Percentiles rank a stretch among this genome's conserved stretches.
phyloP scores from a whole-genome alignment of 2,113 vertebrate genomes.

The Tauraco erythrolophus region DNA sequence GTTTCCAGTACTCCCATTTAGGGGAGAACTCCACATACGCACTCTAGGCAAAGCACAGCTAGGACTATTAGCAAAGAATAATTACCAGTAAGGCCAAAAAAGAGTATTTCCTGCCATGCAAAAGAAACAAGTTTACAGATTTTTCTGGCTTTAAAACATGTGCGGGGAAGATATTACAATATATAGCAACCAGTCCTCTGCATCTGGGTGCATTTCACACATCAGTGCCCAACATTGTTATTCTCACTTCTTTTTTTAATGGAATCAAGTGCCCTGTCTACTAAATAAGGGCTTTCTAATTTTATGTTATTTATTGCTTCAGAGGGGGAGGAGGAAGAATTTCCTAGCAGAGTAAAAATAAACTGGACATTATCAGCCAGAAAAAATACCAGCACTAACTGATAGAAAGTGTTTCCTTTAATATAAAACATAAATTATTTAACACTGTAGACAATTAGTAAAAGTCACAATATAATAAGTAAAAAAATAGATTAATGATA shows the following conservation, averaged over 20 bases:
- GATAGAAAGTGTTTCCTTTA: slow-evolving; percentile 45
- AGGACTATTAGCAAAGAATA: neutral
- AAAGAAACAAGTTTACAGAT: slow-evolving; percentile 34
- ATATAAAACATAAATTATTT: slow-evolving; percentile 54
- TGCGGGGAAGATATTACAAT: slow-evolving; percentile 59
- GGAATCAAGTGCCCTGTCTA: slow-evolving; percentile 71
- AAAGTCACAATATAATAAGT: slow-evolving; percentile 56
- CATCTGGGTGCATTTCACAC: slow-evolving; percentile 78
- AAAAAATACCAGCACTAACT: slow-evolving; percentile 41
- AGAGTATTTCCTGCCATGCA: neutral
- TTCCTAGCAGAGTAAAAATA: slow-evolving; percentile 73
- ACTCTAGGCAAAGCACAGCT: neutral
- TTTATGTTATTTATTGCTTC: slow-evolving; percentile 76
- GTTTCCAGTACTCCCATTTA: neutral
- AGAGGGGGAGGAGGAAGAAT: slow-evolving; percentile 70
- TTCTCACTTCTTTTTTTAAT: slow-evolving; percentile 85
- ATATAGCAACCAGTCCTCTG: slow-evolving; percentile 33
- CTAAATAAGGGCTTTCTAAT: slow-evolving; percentile 77
- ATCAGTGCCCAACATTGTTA: slow-evolving; percentile 70
- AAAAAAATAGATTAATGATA: slow-evolving; percentile 51
- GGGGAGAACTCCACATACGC: neutral
- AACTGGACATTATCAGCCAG: slow-evolving; percentile 24
- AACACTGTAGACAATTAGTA: neutral
- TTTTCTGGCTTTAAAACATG: slow-evolving; percentile 51
- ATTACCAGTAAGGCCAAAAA: neutral